Percentiles rank a stretch among this genome's conserved stretches.
These are phyloP conservation scores for Heliconius hortense DNA, from an alignment of 2,888 invertebrate species.

Conservation along the genomic window DNA sequence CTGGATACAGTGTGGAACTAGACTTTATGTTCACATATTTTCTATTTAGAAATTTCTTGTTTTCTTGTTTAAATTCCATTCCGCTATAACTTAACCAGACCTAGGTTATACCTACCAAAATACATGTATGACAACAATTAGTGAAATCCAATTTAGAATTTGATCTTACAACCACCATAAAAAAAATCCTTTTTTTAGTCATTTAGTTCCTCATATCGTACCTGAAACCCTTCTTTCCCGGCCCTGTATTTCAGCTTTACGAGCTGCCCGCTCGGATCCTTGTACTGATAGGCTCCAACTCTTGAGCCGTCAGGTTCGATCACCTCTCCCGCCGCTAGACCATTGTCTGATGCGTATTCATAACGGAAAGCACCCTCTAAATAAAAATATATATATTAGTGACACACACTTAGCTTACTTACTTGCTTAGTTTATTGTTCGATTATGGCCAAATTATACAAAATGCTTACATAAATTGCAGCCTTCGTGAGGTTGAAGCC, in stretches of 20 bases:
- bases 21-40: no score
- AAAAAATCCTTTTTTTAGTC: background rate
- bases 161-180: background rate
- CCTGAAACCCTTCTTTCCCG: conserved; percentile 70
- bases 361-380: conserved; percentile 85
- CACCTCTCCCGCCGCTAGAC: conserved; percentile 85
- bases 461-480: no score
- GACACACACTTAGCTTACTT: no score
- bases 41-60: background rate
- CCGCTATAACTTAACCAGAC: no score
- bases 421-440: no score
- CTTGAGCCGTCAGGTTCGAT: conserved; percentile 86
- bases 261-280: conserved; percentile 84
- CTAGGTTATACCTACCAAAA: no score
- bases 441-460: no score
- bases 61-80: no score
- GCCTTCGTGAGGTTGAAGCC: no score
- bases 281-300: conserved; percentile 84
- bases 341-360: conserved; percentile 86
- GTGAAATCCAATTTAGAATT: no score
- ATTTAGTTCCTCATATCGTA: background rate
- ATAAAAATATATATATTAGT: background rate
- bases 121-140: no score
- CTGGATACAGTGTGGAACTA: no score
- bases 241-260: conserved; percentile 83